A percentile compares a stretch with the other conserved stretches of the same genome.
Conservation (phyloP, 2,888 invertebrate genomes). For the Himalopsyche japonica region DNA sequence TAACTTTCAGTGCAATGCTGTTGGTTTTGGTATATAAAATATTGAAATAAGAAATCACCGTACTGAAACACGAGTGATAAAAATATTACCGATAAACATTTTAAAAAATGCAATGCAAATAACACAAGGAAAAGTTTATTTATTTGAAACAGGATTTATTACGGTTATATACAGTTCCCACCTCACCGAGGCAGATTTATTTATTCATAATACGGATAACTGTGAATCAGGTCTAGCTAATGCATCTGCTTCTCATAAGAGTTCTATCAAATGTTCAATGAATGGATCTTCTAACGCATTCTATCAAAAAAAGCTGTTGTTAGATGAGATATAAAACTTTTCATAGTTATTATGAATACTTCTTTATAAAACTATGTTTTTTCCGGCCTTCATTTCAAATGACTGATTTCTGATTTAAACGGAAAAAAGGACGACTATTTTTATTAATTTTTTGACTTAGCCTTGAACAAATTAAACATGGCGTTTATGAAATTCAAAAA, state of each 20-base stretch:
- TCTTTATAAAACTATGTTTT: background rate
- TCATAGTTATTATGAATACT: background rate
- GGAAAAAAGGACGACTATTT: too few species aligned
- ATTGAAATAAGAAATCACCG: too few species aligned
- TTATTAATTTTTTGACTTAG: too few species aligned
- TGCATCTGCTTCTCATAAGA: background rate
- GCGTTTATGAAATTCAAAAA: too few species aligned
- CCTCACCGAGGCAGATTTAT: background rate
- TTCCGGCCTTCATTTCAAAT: too few species aligned
- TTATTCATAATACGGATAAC: background rate
- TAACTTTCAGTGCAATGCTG: too few species aligned
- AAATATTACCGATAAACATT: too few species aligned
- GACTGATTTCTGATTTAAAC: too few species aligned
- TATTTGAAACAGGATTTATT: background rate
- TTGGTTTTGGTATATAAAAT: too few species aligned
- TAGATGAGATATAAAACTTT: background rate
- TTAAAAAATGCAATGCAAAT: background rate
- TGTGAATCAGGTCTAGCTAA: background rate
- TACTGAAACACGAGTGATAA: too few species aligned
- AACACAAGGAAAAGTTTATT: background rate
- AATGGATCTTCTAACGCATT: background rate
- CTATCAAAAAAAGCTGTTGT: background rate
- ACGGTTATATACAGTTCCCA: background rate
- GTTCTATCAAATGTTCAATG: background rate
- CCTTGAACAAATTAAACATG: too few species aligned